phyloP scores from a whole-genome alignment of 2,888 invertebrate genomes.

The Drosophila siamana region DNA sequence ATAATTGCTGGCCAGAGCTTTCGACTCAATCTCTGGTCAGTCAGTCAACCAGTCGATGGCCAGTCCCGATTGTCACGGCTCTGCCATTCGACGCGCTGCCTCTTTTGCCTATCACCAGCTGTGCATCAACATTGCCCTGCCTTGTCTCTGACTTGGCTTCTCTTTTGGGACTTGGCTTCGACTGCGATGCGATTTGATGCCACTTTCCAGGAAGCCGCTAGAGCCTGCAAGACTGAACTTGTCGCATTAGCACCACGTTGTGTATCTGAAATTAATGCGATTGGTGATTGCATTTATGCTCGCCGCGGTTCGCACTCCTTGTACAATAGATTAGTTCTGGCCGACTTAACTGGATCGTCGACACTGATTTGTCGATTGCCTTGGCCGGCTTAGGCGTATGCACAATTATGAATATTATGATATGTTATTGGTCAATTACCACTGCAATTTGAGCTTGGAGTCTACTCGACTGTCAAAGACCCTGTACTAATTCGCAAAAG shows the following conservation, averaged over 20 bases:
- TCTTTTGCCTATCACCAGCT: slow-evolving; percentile 42
- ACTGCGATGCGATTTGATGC: neutral
- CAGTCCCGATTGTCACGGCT: slow-evolving; percentile 35
- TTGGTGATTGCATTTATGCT: slow-evolving; percentile 36
- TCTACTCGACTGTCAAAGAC: neutral
- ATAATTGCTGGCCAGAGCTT: slow-evolving; percentile 70
- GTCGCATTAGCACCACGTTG: slow-evolving; percentile 74
- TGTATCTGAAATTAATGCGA: slow-evolving; percentile 50
- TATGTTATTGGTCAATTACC: neutral
- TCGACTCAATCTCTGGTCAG: slow-evolving; percentile 17
- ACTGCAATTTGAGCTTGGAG: neutral
- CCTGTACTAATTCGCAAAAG: neutral
- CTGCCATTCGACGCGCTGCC: slow-evolving; percentile 56
- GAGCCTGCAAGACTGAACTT: slow-evolving; percentile 51
- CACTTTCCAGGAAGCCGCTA: slow-evolving; percentile 49
- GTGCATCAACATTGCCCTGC: slow-evolving; percentile 29
- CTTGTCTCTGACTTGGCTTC: neutral
- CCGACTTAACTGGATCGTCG: neutral
- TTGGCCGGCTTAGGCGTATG: neutral
- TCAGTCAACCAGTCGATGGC: slow-evolving; percentile 44
- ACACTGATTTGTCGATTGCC: neutral
- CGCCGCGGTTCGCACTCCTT: slow-evolving; percentile 16
- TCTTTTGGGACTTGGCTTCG: neutral
- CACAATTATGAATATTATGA: neutral
- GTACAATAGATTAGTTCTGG: neutral